Conservation (phyloP, 1,140 invertebrate genomes). For the Aphaenogaster floridana region DNA sequence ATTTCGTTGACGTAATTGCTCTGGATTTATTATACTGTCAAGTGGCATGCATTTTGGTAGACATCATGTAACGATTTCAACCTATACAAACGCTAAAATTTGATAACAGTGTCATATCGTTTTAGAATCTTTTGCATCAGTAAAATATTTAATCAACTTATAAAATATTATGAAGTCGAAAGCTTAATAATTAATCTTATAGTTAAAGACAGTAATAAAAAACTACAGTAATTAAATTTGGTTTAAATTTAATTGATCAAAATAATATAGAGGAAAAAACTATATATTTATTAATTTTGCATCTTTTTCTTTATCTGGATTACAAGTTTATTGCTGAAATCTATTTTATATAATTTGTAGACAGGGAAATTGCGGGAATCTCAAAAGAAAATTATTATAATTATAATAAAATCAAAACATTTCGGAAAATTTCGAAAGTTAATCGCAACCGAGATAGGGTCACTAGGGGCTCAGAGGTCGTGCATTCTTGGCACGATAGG, state of each 20-base stretch:
- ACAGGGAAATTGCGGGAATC: neutral
- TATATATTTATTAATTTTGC: neutral
- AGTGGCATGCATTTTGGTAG: neutral
- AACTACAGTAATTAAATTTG: neutral
- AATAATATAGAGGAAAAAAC: neutral
- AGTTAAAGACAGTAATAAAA: neutral
- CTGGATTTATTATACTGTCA: neutral
- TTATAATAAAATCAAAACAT: conserved; percentile 21
- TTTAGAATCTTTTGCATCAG: neutral
- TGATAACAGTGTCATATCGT: neutral
- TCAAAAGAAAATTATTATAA: conserved; percentile 1
- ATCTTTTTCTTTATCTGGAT: neutral
- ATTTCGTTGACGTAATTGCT: conserved; percentile 3
- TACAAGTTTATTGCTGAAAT: neutral
- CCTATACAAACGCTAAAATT: neutral
- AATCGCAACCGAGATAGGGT: conserved; percentile 50
- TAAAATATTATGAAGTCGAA: neutral
- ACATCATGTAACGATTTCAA: neutral
- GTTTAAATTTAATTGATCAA: conserved; percentile 1
- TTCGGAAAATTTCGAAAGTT: conserved; percentile 33
- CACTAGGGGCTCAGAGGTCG: conserved; percentile 62
- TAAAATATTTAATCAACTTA: neutral
- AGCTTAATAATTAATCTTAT: neutral
- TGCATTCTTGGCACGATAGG: conserved; percentile 71
- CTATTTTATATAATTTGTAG: conserved; percentile 3